A percentile compares a stretch with the other conserved stretches of the same genome.
Evolutionary conservation across 2,113 vertebrate species (phyloP).

Genomic region (Esox niger): DNA sequence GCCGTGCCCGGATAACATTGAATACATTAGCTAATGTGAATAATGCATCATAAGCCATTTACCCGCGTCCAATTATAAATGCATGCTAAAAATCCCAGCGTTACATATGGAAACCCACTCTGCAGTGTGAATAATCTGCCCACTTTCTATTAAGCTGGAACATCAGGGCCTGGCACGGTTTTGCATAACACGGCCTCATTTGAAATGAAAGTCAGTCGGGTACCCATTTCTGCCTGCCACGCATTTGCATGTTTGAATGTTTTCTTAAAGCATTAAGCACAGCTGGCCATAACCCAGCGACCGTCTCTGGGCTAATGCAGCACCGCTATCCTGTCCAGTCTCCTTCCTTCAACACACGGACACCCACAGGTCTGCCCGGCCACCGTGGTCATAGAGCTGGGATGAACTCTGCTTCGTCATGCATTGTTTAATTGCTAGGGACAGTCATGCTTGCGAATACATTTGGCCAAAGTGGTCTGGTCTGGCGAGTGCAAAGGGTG

Average conservation of each 20-base stretch:
- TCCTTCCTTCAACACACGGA: background rate
- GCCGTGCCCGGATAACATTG: slow-evolving; percentile 53
- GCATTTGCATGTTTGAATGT: slow-evolving; percentile 37
- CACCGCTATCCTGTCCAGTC: background rate
- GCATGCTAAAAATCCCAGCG: slow-evolving; percentile 53
- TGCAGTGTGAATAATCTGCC: slow-evolving; percentile 52
- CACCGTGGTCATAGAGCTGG: background rate
- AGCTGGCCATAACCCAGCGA: background rate
- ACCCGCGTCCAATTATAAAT: slow-evolving; percentile 63
- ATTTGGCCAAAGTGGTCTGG: slow-evolving; percentile 10
- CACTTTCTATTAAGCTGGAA: slow-evolving; percentile 42
- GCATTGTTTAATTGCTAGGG: slow-evolving; percentile 29
- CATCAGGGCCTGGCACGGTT: slow-evolving; percentile 43
- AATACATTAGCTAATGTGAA: slow-evolving; percentile 65
- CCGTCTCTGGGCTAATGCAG: slow-evolving; percentile 13
- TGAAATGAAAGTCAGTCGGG: slow-evolving; percentile 38
- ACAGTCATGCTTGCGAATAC: slow-evolving; percentile 26
- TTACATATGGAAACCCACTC: slow-evolving; percentile 39
- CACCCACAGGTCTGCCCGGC: slow-evolving; percentile 8
- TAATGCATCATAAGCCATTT: slow-evolving; percentile 66
- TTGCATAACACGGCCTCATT: slow-evolving; percentile 45
- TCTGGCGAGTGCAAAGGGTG: slow-evolving; percentile 12
- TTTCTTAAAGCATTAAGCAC: slow-evolving; percentile 15
- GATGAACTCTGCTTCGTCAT: slow-evolving; percentile 15
- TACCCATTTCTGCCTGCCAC: slow-evolving; percentile 29